Evolutionary conservation across 2,113 vertebrate genomes (phyloP).

Genomic region (Columbina picui): DNA sequence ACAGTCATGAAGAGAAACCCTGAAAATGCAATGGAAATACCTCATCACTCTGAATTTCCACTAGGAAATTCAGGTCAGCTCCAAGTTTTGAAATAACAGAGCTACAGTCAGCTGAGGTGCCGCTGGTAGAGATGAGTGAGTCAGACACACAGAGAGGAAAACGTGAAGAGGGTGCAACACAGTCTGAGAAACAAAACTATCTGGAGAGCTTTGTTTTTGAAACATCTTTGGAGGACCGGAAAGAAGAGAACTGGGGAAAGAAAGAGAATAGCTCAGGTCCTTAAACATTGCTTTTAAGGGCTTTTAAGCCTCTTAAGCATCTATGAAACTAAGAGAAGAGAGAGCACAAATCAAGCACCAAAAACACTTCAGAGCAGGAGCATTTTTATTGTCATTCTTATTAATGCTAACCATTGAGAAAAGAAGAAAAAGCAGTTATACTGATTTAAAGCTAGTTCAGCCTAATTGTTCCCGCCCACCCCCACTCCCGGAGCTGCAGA

Average conservation of each 20-base stretch:
- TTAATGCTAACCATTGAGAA: neutral
- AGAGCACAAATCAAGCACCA: slow-evolving; percentile 11
- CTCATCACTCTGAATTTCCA: neutral
- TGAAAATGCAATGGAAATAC: neutral
- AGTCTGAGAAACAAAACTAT: neutral
- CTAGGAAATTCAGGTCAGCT: neutral
- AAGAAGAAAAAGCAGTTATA: neutral
- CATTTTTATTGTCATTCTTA: slow-evolving; percentile 33
- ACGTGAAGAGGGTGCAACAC: neutral
- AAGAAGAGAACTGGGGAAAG: neutral
- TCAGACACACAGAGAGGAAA: neutral
- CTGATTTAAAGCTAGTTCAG: neutral
- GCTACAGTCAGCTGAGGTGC: neutral
- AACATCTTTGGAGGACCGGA: neutral
- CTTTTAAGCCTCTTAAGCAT: slow-evolving; percentile 1
- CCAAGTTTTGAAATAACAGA: neutral
- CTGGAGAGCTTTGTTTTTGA: slow-evolving; percentile 37
- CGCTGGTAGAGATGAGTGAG: neutral
- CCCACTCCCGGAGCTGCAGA: neutral
- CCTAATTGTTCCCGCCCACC: neutral
- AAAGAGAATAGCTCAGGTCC: neutral
- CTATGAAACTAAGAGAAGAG: slow-evolving; percentile 26
- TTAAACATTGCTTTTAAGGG: slow-evolving; percentile 25
- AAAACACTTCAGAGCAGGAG: neutral
- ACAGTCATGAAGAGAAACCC: neutral